Evolutionary conservation across 2,888 invertebrate genomes (phyloP), one percentile per base, ranked within the genome.

Genomic region (Drosophila subsilvestris): DNA sequence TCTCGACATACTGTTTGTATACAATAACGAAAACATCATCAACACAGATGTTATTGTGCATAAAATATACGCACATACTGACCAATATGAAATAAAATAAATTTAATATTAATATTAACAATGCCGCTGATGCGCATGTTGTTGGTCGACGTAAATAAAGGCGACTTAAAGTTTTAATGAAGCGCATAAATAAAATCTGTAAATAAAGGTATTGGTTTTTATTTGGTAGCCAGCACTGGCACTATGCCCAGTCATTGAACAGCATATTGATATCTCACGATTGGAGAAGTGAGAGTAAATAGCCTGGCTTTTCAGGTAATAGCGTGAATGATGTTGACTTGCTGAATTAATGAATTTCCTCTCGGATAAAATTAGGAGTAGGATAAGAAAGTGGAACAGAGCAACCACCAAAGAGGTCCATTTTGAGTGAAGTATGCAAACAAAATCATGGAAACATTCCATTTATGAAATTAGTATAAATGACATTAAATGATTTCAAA

Each of bases 161-260:
- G 45, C 50, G 71, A 78, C 83, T 88, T 86, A 79, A 85, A 87
- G 71, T 81, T 86, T 88, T 89, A 83, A 83, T 85, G 88, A 82
- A 84, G 89, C 86, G 86, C 75, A 88, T 86, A 88, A 84, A 84
- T 88, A 85, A 88, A 79, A 86, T 68, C 65, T 27, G 80, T 65
- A 89, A 85, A 89, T 83, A 85, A 87, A 83, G 67, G 84, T 37
- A n/a, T 37, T 27, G 9, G 27, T 9, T 78, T 83, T 89, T 63
- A 76, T 84, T 89, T 89, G 71, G 44, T 76, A 51, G 63, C 49
- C 60, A 67, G 22, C 51, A 25, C 27, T 49, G 5, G 27, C 32
- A 44, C 55, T 42, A 43, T 37, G 37, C 14, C 37, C 37, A 7
- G 37, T 37, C 14, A 2, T n/a, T 7, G 48, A 42, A 50, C 18